phyloP scores from a whole-genome alignment of 2,888 invertebrate species.

The Cryptophagus acutangulus region DNA sequence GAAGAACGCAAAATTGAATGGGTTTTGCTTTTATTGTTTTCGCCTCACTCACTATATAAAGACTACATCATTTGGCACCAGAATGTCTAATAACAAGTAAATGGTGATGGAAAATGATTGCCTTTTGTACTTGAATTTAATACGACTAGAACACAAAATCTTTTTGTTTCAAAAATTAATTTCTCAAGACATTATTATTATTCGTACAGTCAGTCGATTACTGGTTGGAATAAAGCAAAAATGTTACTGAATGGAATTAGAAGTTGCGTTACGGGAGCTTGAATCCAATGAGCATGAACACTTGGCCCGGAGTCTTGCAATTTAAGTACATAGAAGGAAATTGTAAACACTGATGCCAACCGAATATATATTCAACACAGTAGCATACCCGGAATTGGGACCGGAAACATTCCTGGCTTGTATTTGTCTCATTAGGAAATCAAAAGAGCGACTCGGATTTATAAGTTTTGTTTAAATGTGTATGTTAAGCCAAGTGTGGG shows the following conservation, averaged over 20 bases:
- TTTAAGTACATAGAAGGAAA: slow-evolving; percentile 21
- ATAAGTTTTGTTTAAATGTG: slow-evolving; percentile 36
- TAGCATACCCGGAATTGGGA: slow-evolving; percentile 29
- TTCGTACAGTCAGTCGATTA: no score
- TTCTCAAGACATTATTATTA: no score
- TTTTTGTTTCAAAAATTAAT: no score
- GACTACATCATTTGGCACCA: slow-evolving; percentile 5
- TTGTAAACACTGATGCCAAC: slow-evolving; percentile 36
- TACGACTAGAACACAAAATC: no score
- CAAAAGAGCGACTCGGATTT: slow-evolving; percentile 42
- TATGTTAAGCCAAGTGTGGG: slow-evolving; percentile 23
- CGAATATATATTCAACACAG: slow-evolving; percentile 28
- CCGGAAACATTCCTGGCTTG: slow-evolving; percentile 39
- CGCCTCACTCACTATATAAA: slow-evolving; percentile 15
- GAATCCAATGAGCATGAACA: slow-evolving; percentile 27
- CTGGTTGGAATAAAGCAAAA: no score
- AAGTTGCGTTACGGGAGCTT: no score
- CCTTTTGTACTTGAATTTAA: no score
- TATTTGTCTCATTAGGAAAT: slow-evolving; percentile 45
- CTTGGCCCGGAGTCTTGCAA: slow-evolving; percentile 11
- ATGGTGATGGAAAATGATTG: no score
- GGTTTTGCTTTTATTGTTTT: slow-evolving; percentile 29
- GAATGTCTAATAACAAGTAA: slow-evolving; percentile 5
- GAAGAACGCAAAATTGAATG: slow-evolving; percentile 30
- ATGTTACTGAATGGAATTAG: no score